Evolutionary conservation across 2,888 invertebrate genomes (phyloP).

Genomic region (Eilema sororculum): DNA sequence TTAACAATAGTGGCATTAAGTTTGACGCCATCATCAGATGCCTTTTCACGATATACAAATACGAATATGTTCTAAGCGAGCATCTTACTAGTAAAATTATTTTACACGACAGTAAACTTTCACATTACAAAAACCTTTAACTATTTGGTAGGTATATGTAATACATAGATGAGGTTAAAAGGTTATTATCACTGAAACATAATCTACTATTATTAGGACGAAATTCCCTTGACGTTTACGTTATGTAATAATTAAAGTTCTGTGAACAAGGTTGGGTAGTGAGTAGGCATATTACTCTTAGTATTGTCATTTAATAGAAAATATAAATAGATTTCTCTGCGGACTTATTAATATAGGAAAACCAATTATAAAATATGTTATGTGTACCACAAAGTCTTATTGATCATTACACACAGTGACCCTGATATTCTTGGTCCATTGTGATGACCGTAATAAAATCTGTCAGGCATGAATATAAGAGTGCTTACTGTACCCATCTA

Average conservation of each 20-base stretch:
- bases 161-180: not conserved
- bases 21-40: too few relatives aligned
- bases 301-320: not conserved
- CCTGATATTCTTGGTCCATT: not conserved
- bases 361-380: not conserved
- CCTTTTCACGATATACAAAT: too few relatives aligned
- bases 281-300: not conserved
- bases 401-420: not conserved
- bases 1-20: too few relatives aligned
- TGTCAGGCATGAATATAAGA: not conserved
- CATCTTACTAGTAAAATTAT: too few relatives aligned
- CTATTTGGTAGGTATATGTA: not conserved
- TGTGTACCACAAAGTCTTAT: not conserved
- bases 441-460: not conserved
- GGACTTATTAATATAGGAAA: not conserved
- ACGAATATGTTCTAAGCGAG: too few relatives aligned
- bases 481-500: not conserved
- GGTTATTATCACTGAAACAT: slow-evolving; percentile 1
- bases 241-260: not conserved
- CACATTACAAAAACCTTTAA: not conserved
- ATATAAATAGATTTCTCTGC: not conserved
- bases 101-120: too few relatives aligned
- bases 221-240: not conserved
- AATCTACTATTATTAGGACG: not conserved
- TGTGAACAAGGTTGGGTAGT: not conserved